Conservation (phyloP, 2,888 invertebrate genomes). For the Drosophila neonasuta region DNA sequence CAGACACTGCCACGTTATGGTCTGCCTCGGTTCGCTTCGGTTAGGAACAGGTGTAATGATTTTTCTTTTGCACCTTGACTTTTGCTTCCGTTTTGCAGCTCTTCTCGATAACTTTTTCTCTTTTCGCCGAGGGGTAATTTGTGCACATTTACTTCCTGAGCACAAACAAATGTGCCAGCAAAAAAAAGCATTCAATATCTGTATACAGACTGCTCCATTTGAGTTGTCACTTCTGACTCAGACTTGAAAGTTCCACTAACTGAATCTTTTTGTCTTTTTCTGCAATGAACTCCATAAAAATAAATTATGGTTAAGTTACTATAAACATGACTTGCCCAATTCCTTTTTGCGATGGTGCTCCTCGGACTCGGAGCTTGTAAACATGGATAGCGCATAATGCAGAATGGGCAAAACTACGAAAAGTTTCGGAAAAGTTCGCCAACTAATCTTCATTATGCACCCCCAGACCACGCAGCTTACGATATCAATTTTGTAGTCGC, state of each 20-base stretch:
- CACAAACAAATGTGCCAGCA: slow-evolving; percentile 1
- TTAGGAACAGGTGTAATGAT: slow-evolving; percentile 76
- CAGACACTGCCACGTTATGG: neutral
- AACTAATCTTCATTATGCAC: slow-evolving; percentile 44
- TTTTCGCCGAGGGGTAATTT: slow-evolving; percentile 62
- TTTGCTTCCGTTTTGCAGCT: slow-evolving; percentile 60
- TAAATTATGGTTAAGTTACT: too few species aligned
- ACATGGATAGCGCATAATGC: slow-evolving; percentile 41
- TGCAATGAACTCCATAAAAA: neutral
- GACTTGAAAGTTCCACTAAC: slow-evolving; percentile 11
- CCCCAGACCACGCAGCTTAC: neutral
- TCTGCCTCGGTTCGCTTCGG: slow-evolving; percentile 8
- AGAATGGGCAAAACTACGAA: slow-evolving; percentile 54
- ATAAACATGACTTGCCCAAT: slow-evolving; percentile 26
- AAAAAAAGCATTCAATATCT: slow-evolving; percentile 11
- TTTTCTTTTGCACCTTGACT: slow-evolving; percentile 75
- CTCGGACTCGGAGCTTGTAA: slow-evolving; percentile 36
- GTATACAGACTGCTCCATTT: slow-evolving; percentile 55
- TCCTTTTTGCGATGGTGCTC: slow-evolving; percentile 40
- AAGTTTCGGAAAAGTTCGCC: slow-evolving; percentile 57
- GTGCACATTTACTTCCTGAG: slow-evolving; percentile 58
- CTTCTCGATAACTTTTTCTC: slow-evolving; percentile 53
- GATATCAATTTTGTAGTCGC: neutral
- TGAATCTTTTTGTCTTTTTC: slow-evolving; percentile 25
- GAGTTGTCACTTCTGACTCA: neutral